These are phyloP conservation scores for Lasiurus borealis DNA, from an alignment of 2,113 vertebrate species.

Conservation along the genomic window DNA sequence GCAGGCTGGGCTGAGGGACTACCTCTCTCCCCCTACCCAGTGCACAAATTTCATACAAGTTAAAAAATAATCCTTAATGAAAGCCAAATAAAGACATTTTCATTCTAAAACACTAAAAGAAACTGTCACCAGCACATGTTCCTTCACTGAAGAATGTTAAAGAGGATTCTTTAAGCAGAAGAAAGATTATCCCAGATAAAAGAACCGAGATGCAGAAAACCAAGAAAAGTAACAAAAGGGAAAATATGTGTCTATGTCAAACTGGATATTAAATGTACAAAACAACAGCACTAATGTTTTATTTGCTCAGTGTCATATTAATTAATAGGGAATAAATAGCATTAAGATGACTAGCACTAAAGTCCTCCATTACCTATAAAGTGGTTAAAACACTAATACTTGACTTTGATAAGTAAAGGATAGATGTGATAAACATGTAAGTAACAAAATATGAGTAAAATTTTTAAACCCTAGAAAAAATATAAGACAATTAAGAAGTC, in stretches of 20 bases:
- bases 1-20: no score
- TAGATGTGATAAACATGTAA: neutral
- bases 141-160: conserved; percentile 67
- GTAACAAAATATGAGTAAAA: conserved; percentile 53
- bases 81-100: conserved; percentile 77
- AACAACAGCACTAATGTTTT: neutral
- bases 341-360: neutral
- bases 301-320: neutral
- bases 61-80: conserved; percentile 77
- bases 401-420: conserved; percentile 41
- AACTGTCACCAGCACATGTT: conserved; percentile 68
- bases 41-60: neutral
- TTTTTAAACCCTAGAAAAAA: conserved; percentile 20
- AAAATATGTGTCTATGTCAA: conserved; percentile 36
- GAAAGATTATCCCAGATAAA: conserved; percentile 46
- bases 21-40: no score
- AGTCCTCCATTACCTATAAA: conserved; percentile 23
- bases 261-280: conserved; percentile 29
- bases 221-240: conserved; percentile 34
- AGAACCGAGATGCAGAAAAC: conserved; percentile 18
- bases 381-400: conserved; percentile 34
- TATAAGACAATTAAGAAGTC: neutral
- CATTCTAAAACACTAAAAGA: conserved; percentile 74
- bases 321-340: neutral
- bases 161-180: conserved; percentile 25